phyloP scores from a whole-genome alignment of 2,797 vertebrate species.

The Smutsia temminckii region DNA sequence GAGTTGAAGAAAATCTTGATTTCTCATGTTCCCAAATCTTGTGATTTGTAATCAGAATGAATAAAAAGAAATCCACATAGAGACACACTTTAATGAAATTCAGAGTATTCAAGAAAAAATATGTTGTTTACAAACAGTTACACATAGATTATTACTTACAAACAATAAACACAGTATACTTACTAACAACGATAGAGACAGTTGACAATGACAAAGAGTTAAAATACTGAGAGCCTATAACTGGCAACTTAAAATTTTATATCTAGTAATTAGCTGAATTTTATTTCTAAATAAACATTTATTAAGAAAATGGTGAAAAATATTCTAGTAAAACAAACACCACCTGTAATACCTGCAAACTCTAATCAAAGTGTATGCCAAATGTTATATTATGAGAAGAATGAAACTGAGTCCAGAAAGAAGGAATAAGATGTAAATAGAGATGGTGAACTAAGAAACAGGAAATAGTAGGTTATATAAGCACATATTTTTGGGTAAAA shows the following conservation, averaged over 20 bases:
- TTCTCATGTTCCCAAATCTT: not conserved
- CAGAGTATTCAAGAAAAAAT: not conserved
- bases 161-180: not conserved
- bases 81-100: not conserved
- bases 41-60: not conserved
- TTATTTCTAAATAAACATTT: conserved; percentile 12
- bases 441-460: not conserved
- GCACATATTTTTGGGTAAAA: not conserved
- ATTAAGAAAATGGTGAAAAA: not conserved
- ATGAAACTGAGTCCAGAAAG: not conserved
- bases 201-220: not conserved
- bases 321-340: not conserved
- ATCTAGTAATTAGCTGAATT: conserved; percentile 6
- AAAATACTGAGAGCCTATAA: not conserved
- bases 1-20: not conserved
- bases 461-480: not conserved
- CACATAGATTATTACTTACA: not conserved
- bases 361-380: not conserved
- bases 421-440: not conserved
- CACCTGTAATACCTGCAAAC: not conserved
- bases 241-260: not conserved
- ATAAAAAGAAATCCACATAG: not conserved
- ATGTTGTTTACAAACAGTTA: not conserved
- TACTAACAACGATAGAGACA: not conserved
- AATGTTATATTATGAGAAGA: not conserved